Percentiles rank a stretch among this genome's conserved stretches.
Conservation (phyloP, 2,888 invertebrate genomes). For the Aplocera efformata region DNA sequence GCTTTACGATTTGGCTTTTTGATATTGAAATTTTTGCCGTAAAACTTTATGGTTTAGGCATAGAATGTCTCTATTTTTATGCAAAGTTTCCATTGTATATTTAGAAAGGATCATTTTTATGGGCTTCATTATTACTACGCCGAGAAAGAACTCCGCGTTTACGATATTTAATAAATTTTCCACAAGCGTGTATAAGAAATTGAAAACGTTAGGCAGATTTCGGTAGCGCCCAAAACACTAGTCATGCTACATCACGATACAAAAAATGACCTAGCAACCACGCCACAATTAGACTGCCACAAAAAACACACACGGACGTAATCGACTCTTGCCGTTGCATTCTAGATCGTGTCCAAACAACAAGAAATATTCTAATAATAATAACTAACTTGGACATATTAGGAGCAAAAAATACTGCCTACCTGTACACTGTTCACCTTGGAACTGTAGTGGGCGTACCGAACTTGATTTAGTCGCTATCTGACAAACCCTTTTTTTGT, state of each 20-base stretch:
- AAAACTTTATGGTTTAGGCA: slow-evolving; percentile 9
- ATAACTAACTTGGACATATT: slow-evolving; percentile 38
- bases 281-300: slow-evolving; percentile 32
- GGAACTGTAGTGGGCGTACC: slow-evolving; percentile 66
- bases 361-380: slow-evolving; percentile 17
- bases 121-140: background rate
- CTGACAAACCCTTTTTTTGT: slow-evolving; percentile 77
- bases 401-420: slow-evolving; percentile 54
- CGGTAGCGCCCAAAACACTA: slow-evolving; percentile 18
- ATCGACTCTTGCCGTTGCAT: slow-evolving; percentile 49
- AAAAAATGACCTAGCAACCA: slow-evolving; percentile 47
- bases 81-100: background rate
- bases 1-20: slow-evolving; percentile 16
- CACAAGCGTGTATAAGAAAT: background rate
- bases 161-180: background rate
- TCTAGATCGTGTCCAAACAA: slow-evolving; percentile 34
- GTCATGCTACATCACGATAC: slow-evolving; percentile 25
- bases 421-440: slow-evolving; percentile 66
- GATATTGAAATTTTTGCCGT: slow-evolving; percentile 16
- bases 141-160: too few species aligned
- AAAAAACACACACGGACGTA: slow-evolving; percentile 47
- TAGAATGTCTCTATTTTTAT: slow-evolving; percentile 4
- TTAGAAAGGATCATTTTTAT: slow-evolving; percentile 1
- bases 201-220: slow-evolving; percentile 4
- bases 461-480: slow-evolving; percentile 75